These are phyloP conservation scores for Platycheirus rosarum DNA, from an alignment of 2,888 invertebrate species.

Conservation along the genomic window DNA sequence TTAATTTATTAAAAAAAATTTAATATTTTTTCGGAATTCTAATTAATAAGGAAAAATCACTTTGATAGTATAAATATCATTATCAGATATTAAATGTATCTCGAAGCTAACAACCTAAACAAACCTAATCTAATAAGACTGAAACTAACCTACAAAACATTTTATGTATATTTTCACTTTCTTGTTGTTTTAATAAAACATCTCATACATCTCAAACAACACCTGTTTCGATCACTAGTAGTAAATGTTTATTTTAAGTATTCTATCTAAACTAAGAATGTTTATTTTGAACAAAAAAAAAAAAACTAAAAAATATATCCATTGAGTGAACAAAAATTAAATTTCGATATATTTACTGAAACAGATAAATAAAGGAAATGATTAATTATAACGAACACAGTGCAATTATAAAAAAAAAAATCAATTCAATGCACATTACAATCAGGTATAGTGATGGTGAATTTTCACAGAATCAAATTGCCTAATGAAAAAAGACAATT, in stretches of 20 bases:
- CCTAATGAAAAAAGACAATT: constrained; percentile 28
- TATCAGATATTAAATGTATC: too few relatives aligned
- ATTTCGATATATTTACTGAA: neutral
- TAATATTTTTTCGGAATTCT: too few relatives aligned
- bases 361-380: constrained; percentile 16
- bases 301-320: neutral
- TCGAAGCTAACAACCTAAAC: too few relatives aligned
- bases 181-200: neutral
- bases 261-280: neutral
- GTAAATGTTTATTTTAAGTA: constrained; percentile 12
- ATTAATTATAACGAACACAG: constrained; percentile 22
- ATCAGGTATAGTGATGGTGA: constrained; percentile 4
- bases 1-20: too few relatives aligned
- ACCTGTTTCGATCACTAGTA: neutral
- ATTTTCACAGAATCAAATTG: constrained; percentile 30
- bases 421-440: neutral
- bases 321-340: constrained; percentile 5
- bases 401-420: constrained; percentile 22
- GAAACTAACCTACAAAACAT: too few relatives aligned
- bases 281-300: constrained; percentile 6
- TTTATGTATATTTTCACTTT: too few relatives aligned
- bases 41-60: too few relatives aligned
- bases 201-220: constrained; percentile 12
- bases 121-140: too few relatives aligned
- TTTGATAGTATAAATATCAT: too few relatives aligned